Evolutionary conservation across 2,888 invertebrate genomes (phyloP).

Genomic region (Epinotia nisella): DNA sequence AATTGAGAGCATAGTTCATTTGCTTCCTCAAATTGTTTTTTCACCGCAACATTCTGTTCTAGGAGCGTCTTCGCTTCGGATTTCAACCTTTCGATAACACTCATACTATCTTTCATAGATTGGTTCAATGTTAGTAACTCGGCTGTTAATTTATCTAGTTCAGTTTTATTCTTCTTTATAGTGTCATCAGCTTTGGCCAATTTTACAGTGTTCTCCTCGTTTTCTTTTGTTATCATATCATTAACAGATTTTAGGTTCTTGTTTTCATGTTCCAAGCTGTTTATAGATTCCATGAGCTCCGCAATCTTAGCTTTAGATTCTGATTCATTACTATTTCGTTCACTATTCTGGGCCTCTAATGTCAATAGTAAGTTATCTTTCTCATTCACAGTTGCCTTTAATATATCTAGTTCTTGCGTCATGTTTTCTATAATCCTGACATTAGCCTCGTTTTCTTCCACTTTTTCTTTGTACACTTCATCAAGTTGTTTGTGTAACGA

Average conservation of each 20-base stretch:
- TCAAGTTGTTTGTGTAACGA: conserved; percentile 58
- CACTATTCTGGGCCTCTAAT: conserved; percentile 50
- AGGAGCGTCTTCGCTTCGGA: conserved; percentile 64
- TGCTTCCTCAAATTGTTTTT: conserved; percentile 69
- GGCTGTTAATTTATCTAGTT: conserved; percentile 68
- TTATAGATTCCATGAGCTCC: conserved; percentile 56
- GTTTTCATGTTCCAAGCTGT: conserved; percentile 58
- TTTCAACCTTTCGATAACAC: conserved; percentile 66
- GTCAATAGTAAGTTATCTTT: conserved; percentile 59
- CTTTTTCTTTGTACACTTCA: conserved; percentile 56
- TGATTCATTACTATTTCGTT: conserved; percentile 45
- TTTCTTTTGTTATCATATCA: conserved; percentile 64
- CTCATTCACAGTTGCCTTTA: conserved; percentile 55
- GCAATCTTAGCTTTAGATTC: conserved; percentile 53
- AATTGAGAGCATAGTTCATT: conserved; percentile 62
- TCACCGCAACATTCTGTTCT: conserved; percentile 63
- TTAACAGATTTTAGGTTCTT: conserved; percentile 62
- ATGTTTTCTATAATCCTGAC: conserved; percentile 55
- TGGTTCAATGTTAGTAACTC: conserved; percentile 69
- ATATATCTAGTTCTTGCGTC: conserved; percentile 58
- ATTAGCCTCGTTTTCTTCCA: conserved; percentile 61
- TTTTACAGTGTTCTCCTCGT: conserved; percentile 61
- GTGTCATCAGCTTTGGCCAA: conserved; percentile 67
- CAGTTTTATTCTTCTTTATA: conserved; percentile 64
- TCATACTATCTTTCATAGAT: conserved; percentile 64